Percentiles rank a stretch among this genome's conserved stretches.
These are phyloP conservation scores for Eudemis profundana DNA, from an alignment of 2,888 invertebrate species.

Conservation along the genomic window DNA sequence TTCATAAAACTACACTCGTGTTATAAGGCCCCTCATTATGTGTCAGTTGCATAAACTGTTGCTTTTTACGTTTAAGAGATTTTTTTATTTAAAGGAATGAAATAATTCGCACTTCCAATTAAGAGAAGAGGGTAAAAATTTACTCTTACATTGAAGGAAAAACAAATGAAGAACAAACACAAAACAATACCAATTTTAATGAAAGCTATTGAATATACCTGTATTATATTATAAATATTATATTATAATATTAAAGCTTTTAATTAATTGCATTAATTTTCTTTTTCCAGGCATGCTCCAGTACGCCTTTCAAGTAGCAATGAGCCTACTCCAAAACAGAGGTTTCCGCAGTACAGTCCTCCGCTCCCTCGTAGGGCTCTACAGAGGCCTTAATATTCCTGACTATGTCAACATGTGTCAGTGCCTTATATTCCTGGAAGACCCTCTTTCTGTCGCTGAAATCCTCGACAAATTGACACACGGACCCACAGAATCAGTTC, in stretches of 20 bases:
- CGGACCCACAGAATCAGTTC: slow-evolving; percentile 90
- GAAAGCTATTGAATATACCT: too few species aligned
- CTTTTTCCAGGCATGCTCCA: slow-evolving; percentile 90
- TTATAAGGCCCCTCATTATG: too few species aligned
- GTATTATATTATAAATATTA: too few species aligned
- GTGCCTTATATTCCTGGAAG: slow-evolving; percentile 98
- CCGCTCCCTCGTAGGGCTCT: slow-evolving; percentile 94
- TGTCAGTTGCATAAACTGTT: too few species aligned
- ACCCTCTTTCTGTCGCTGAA: slow-evolving; percentile 96
- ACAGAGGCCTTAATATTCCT: slow-evolving; percentile 94
- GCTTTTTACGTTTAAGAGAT: too few species aligned
- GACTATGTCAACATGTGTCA: slow-evolving; percentile 99
- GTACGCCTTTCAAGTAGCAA: slow-evolving; percentile 98
- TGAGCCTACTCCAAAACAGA: slow-evolving; percentile 97
- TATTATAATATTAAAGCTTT: background rate
- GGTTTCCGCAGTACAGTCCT: slow-evolving; percentile 96
- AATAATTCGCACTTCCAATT: too few species aligned
- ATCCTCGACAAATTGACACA: slow-evolving; percentile 95
- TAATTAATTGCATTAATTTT: slow-evolving; percentile 30
- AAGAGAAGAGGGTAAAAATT: too few species aligned
- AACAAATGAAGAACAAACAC: too few species aligned
- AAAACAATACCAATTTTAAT: too few species aligned
- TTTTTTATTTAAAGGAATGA: too few species aligned
- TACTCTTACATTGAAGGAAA: too few species aligned
- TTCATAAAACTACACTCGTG: too few species aligned